These are phyloP conservation scores for Pygmarrhopalites habei DNA, from an alignment of 1,140 invertebrate species.

Conservation along the genomic window DNA sequence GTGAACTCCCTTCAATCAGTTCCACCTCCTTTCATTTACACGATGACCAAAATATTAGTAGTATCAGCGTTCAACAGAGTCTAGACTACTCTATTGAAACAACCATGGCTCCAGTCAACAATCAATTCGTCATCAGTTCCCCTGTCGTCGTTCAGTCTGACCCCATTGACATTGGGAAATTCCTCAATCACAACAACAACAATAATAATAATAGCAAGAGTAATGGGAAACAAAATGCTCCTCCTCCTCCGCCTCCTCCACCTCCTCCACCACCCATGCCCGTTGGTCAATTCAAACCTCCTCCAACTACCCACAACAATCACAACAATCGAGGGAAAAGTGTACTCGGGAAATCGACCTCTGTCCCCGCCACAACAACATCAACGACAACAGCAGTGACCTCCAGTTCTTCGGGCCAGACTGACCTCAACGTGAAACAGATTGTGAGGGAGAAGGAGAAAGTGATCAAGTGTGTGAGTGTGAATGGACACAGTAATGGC, in stretches of 20 bases:
- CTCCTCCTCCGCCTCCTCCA: constrained; percentile 23
- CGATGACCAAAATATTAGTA: not conserved
- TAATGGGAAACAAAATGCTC: not conserved
- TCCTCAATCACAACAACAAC: not conserved
- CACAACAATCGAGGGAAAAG: no score
- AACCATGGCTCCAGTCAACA: constrained; percentile 18
- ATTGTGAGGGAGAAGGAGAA: constrained; percentile 2
- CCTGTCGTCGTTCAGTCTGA: not conserved
- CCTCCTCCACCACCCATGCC: constrained; percentile 31
- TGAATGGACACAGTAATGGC: not conserved
- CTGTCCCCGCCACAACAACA: no score
- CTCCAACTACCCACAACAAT: not conserved
- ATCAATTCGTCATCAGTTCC: constrained; percentile 9
- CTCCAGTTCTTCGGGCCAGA: no score
- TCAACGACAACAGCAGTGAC: no score
- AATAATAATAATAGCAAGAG: constrained; percentile 17
- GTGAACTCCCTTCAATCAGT: not conserved
- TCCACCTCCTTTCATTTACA: constrained; percentile 2
- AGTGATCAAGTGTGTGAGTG: not conserved
- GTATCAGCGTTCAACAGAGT: constrained; percentile 2
- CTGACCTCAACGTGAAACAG: not conserved
- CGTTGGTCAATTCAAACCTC: no score
- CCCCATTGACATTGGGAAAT: not conserved
- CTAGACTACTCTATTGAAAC: constrained; percentile 11
- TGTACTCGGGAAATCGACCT: not conserved